phyloP scores from a whole-genome alignment of 2,888 invertebrate species.

The Malacosoma neustria region DNA sequence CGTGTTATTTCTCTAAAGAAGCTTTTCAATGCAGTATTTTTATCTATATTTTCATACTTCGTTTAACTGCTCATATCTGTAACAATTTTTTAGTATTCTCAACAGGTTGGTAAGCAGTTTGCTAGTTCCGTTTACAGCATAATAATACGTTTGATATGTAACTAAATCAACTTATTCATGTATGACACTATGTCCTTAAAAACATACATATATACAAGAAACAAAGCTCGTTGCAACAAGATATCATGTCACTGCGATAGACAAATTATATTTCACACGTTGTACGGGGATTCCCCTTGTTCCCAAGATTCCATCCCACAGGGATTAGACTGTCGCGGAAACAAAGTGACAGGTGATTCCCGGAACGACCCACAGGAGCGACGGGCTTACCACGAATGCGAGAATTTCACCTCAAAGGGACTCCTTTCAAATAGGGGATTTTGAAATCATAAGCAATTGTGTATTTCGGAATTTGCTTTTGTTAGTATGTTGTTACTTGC shows the following conservation, averaged over 20 bases:
- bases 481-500: too few species aligned
- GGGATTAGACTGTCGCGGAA: constrained; percentile 2
- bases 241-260: constrained; percentile 4
- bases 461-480: neutral
- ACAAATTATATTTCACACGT: constrained; percentile 6
- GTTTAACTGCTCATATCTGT: too few species aligned
- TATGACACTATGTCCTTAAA: too few species aligned
- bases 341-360: neutral
- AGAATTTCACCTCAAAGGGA: neutral
- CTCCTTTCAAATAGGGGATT: neutral
- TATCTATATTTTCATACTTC: too few species aligned
- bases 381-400: neutral
- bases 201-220: too few species aligned
- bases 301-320: neutral
- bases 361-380: neutral
- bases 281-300: neutral
- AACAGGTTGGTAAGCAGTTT: too few species aligned
- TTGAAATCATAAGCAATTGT: neutral
- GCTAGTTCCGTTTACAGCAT: too few species aligned
- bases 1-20: too few species aligned
- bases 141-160: too few species aligned
- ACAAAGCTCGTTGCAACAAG: neutral
- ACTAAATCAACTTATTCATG: too few species aligned
- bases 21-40: too few species aligned
- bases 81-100: too few species aligned